A percentile compares a stretch with the other conserved stretches of the same genome.
Evolutionary conservation across 2,888 invertebrate species (phyloP).

Genomic region (Rhagonycha fulva): DNA sequence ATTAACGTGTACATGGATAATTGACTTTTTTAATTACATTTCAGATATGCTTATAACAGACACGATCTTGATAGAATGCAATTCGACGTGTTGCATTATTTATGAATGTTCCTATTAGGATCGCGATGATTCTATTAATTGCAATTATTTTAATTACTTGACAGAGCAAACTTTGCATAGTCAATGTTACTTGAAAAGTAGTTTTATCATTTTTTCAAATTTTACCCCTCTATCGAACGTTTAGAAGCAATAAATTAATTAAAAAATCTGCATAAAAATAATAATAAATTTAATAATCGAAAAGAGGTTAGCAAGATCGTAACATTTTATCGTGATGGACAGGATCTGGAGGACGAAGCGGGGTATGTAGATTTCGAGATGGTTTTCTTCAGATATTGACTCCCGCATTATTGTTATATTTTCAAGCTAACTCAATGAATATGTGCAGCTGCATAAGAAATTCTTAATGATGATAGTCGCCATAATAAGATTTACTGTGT

Average conservation of each 20-base stretch:
- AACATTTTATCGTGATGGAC: neutral
- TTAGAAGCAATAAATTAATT: neutral
- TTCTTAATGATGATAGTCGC: too few relatives aligned
- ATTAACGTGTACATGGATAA: slow-evolving; percentile 5
- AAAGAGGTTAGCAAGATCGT: neutral
- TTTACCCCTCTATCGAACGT: neutral
- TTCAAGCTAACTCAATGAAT: too few relatives aligned
- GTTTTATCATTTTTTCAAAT: neutral
- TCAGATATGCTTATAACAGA: neutral
- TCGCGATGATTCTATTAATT: neutral
- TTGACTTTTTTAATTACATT: slow-evolving; percentile 12
- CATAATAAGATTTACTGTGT: too few relatives aligned
- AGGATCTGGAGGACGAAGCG: neutral
- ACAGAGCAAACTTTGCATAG: neutral
- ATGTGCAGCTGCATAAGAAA: too few relatives aligned
- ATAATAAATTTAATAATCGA: neutral
- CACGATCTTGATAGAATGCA: slow-evolving; percentile 1
- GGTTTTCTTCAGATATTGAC: too few relatives aligned
- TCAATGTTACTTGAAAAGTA: neutral
- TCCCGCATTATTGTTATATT: too few relatives aligned
- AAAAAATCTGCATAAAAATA: neutral
- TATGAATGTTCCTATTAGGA: neutral
- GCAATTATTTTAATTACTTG: neutral
- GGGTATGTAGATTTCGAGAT: too few relatives aligned
- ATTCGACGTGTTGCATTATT: neutral